Evolutionary conservation across 2,888 invertebrate genomes (phyloP).

Genomic region (Caenorhabditis drosophilae): DNA sequence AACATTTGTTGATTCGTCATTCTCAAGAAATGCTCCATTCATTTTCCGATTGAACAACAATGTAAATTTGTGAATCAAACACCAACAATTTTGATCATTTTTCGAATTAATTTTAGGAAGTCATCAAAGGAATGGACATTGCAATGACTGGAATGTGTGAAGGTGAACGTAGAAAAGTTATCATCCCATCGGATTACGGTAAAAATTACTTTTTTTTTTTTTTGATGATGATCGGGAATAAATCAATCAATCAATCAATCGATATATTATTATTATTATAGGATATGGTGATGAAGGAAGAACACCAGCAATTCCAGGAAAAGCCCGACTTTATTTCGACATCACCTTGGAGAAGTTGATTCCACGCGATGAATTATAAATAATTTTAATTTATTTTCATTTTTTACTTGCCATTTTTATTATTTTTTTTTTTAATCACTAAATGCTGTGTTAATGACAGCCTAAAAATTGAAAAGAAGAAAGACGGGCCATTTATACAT

Average conservation of each 20-base stretch:
- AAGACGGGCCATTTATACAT: no score
- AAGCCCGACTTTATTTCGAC: constrained; percentile 67
- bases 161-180: constrained; percentile 66
- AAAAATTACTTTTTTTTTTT: no score
- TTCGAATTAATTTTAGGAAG: constrained; percentile 45
- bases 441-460: no score
- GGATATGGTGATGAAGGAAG: constrained; percentile 67
- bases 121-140: constrained; percentile 67
- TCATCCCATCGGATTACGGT: constrained; percentile 63
- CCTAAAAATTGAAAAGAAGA: no score
- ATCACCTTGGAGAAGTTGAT: constrained; percentile 67
- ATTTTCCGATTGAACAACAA: constrained; percentile 62
- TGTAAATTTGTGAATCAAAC: constrained; percentile 22
- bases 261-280: constrained; percentile 8
- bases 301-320: constrained; percentile 65
- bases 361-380: constrained; percentile 61
- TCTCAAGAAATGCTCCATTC: constrained; percentile 66
- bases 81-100: not conserved
- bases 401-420: not conserved
- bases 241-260: not conserved
- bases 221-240: no score
- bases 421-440: no score
- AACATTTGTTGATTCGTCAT: constrained; percentile 67
- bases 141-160: constrained; percentile 68
- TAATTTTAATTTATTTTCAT: not conserved